Evolutionary conservation across 2,888 invertebrate genomes (phyloP).

Genomic region (Stenotaenia linearis): DNA sequence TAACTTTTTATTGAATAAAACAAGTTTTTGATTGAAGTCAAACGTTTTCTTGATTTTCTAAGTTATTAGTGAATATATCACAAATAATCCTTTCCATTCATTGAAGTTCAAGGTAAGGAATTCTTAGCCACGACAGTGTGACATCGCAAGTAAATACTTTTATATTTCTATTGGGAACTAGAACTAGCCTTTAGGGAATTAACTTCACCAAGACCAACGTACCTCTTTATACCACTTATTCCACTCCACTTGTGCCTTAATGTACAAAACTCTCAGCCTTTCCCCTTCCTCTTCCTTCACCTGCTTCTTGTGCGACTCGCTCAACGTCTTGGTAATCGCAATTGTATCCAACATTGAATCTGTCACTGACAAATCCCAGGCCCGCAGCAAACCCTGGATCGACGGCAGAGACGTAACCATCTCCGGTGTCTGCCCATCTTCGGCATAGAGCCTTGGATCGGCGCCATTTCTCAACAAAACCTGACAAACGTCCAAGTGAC

Average conservation of each 20-base stretch:
- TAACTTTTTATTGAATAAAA: too few relatives aligned
- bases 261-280: neutral
- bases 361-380: slow-evolving; percentile 20
- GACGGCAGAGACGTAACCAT: slow-evolving; percentile 4
- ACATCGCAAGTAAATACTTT: too few relatives aligned
- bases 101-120: too few relatives aligned
- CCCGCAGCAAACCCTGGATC: neutral
- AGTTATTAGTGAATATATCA: too few relatives aligned
- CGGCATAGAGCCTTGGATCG: slow-evolving; percentile 24
- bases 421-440: slow-evolving; percentile 26
- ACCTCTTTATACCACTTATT: neutral
- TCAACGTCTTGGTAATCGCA: neutral
- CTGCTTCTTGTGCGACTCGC: neutral
- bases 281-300: neutral
- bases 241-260: neutral
- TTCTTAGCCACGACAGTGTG: too few relatives aligned
- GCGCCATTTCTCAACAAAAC: slow-evolving; percentile 21
- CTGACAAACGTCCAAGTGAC: slow-evolving; percentile 27
- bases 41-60: too few relatives aligned
- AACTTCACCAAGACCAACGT: neutral
- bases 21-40: too few relatives aligned
- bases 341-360: slow-evolving; percentile 27
- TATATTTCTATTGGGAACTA: too few relatives aligned
- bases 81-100: too few relatives aligned
- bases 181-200: too few relatives aligned